Evolutionary conservation across 2,797 vertebrate genomes (phyloP).

Genomic region (Artibeus jamaicensis): DNA sequence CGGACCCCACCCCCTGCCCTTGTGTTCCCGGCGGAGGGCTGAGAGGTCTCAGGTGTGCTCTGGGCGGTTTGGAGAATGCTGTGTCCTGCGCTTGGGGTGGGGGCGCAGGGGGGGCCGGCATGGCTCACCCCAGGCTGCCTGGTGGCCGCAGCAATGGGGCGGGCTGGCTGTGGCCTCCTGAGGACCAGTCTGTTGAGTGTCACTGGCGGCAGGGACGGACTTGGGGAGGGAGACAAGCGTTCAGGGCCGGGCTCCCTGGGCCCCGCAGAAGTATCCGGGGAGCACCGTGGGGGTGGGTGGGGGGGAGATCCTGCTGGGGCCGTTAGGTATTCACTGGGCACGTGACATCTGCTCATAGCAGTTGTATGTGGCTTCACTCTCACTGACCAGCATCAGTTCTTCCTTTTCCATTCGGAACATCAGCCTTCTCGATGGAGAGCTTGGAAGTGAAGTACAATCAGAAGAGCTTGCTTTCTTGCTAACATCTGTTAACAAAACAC

Average conservation of each 20-base stretch:
- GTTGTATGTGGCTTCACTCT: not conserved
- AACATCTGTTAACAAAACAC: not conserved
- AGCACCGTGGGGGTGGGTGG: not conserved
- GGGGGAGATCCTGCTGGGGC: not conserved
- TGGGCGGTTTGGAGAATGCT: not conserved
- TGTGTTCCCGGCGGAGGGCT: not conserved
- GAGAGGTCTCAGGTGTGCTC: not conserved
- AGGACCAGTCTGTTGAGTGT: too few species aligned
- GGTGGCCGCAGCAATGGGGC: accelerated
- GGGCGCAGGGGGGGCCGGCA: not conserved
- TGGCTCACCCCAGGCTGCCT: not conserved
- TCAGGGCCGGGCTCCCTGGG: not conserved
- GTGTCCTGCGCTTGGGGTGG: not conserved
- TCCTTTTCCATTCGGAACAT: not conserved
- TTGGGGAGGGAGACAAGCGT: not conserved
- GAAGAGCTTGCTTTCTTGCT: not conserved
- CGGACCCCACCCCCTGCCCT: accelerated
- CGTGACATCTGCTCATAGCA: not conserved
- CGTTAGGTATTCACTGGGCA: too few species aligned
- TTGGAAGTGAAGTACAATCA: not conserved
- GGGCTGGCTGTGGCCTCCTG: too few species aligned
- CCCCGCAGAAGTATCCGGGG: not conserved
- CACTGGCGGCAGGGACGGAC: not conserved
- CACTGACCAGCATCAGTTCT: not conserved
- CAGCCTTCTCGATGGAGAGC: not conserved